Evolutionary conservation across 2,113 vertebrate genomes (phyloP), one percentile per base, ranked within the genome.

Genomic region (Bufo gargarizans): DNA sequence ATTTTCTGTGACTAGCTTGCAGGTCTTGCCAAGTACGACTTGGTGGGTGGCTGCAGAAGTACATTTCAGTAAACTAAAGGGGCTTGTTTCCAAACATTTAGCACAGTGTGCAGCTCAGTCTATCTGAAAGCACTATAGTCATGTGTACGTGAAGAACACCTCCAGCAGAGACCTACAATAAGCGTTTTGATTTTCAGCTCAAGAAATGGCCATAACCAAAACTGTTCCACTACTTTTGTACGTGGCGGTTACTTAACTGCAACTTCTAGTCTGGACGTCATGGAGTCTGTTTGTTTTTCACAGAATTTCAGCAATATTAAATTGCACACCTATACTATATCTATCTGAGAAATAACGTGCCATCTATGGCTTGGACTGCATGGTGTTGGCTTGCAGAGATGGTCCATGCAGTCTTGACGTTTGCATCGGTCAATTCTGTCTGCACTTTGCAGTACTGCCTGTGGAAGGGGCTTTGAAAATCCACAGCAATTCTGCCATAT

Each of bases 261-360:
- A 0, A 61, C 43, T 72, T n/a, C 2, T 90, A 0, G 1, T 87
- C 10, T 1, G 33, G 47, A 89, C 89, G 83, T 88, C 89, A 89
- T 69, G 91, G 88, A 90, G 92, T 92, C 93, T 89, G 79, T 90
- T 90, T 89, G 79, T 90, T 90, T 58, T 91, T 85, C 4, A 12
- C 90, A 90, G 89, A 33, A 43, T 22, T 67, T 1, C 8, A 11
- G 10, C 63, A 22, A 8, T 67, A 67, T 67, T 67, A 22, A n/a
- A 67, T 33, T 71, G 67, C 22, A 33, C n/a, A 33, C 43, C 9
- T 33, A 9, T 43, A 43, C 67, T 71, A 12, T n/a, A 33, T 33
- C 10, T 13, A 4, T 69, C 10, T 33, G 58, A 17, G 67, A 71
- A 71, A 43, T 71, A 14, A 22, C 13, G 22, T 67, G 9, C 10